phyloP scores from a whole-genome alignment of 2,888 invertebrate species.

The Epirrhoe tristata region DNA sequence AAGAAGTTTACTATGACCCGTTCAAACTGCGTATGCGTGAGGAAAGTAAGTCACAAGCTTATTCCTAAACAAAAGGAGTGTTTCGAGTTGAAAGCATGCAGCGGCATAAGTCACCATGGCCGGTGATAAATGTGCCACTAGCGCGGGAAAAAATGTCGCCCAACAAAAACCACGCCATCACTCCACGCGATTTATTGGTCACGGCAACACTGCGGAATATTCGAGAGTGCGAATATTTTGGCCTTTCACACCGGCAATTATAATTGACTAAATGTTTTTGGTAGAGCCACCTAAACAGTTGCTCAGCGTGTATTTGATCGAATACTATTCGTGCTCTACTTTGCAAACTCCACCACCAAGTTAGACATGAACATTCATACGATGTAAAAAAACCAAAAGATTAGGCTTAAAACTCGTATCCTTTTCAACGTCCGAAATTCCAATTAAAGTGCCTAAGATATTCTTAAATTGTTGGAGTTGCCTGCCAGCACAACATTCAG shows the following conservation, averaged over 20 bases:
- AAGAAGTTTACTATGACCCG: too few relatives aligned
- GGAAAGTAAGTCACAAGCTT: slow-evolving; percentile 18
- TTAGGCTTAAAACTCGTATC: too few relatives aligned
- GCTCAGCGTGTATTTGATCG: background rate
- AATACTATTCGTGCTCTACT: background rate
- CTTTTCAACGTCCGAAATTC: too few relatives aligned
- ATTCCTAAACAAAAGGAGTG: slow-evolving; percentile 44
- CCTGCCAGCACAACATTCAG: too few relatives aligned
- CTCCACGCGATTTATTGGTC: slow-evolving; percentile 79
- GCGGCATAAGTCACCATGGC: slow-evolving; percentile 73
- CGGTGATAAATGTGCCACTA: slow-evolving; percentile 79
- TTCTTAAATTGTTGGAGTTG: too few relatives aligned
- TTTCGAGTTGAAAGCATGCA: slow-evolving; percentile 51
- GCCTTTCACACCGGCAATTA: slow-evolving; percentile 19
- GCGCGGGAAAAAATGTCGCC: slow-evolving; percentile 84
- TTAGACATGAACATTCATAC: too few relatives aligned
- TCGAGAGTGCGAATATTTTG: slow-evolving; percentile 73
- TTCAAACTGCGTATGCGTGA: slow-evolving; percentile 5
- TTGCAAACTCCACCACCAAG: background rate
- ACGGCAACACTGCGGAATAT: slow-evolving; percentile 75
- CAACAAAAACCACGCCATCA: slow-evolving; percentile 80
- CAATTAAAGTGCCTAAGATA: too few relatives aligned
- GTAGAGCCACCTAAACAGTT: background rate
- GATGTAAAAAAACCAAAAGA: too few relatives aligned
- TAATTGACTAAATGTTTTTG: slow-evolving; percentile 1